Base-by-base conservation (phyloP, 2,113 vertebrate genomes). In the Phalacrocorax brasilianus region DNA sequence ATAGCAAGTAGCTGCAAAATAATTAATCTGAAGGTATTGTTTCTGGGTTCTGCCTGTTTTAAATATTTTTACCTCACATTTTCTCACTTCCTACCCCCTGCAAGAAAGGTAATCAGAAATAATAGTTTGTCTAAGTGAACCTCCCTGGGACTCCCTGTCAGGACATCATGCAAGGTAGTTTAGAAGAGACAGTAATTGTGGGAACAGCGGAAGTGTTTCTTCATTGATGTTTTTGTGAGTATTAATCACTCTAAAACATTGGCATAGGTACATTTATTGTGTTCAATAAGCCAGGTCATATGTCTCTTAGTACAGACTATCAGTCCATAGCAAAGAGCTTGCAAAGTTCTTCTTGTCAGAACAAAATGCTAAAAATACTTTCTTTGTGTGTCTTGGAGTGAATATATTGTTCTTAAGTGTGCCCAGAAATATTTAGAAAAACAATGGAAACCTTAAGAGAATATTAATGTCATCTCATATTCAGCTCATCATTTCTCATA, bases 381-480 rank as follows among this genome's bases (percentile, higher is more conserved):
- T 75, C 14, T 88, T 66, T 94, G 11, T 77, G 56, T 78, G 67
- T 92, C 84, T 88, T 93, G 22, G 8, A 58, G 61, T 81, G n/a
- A 95, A 90, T 88, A 66, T 67, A 52, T 50, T 77, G 71, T 66
- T 94, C 61, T 95, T 93, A 56, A 53, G 32, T 50, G 76, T 95
- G 13, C 44, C 93, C 76, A 93, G 73, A 90, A 97, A 94, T 91
- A 85, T 65, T 95, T 95, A 85, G 70, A 75, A 96, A 97, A 97
- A 84, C 35, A 91, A 65, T 92, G 53, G 73, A 95, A 96, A 97
- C 53, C 52, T 50, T 96, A 81, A 88, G 59, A 75, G 47, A 93
- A 68, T 97, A 97, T 74, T 88, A 90, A 92, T 91, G 76, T 16
- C 11, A 8, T 61, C 52, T 47, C 92, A 47, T 44, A 82, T 95